These are phyloP conservation scores for Crepidodera aurea DNA, from an alignment of 2,888 invertebrate genomes.

Conservation along the genomic window DNA sequence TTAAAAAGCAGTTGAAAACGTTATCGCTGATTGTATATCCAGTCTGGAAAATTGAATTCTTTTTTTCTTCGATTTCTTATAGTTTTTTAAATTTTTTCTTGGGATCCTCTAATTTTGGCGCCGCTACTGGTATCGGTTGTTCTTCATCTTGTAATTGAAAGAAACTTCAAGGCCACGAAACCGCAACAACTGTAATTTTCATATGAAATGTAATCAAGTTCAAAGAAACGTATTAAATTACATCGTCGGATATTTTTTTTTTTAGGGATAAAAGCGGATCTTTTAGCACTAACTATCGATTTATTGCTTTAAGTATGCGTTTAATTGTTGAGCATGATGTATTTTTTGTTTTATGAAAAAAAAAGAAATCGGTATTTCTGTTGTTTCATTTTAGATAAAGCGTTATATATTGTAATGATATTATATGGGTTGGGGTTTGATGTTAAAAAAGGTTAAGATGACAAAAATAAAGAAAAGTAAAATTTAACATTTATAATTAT, in stretches of 20 bases:
- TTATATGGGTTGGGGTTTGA: too few relatives aligned
- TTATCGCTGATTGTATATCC: too few relatives aligned
- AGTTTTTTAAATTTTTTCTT: too few relatives aligned
- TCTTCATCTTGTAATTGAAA: conserved; percentile 7
- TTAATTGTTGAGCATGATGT: not conserved
- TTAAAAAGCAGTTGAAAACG: too few relatives aligned
- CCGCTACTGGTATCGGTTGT: not conserved
- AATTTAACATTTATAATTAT: too few relatives aligned
- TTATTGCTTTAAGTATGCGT: conserved; percentile 3
- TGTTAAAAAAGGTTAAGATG: too few relatives aligned
- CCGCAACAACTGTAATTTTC: conserved; percentile 46
- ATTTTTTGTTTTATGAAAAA: not conserved
- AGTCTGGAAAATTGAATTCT: too few relatives aligned
- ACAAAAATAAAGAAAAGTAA: too few relatives aligned
- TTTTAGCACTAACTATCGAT: conserved; percentile 6
- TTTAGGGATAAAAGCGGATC: conserved; percentile 7
- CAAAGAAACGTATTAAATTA: conserved; percentile 32
- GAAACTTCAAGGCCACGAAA: conserved; percentile 42
- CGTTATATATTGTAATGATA: too few relatives aligned
- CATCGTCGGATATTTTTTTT: not conserved
- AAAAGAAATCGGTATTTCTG: too few relatives aligned
- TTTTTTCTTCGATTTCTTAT: too few relatives aligned
- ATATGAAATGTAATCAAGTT: conserved; percentile 36
- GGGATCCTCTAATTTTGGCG: not conserved
- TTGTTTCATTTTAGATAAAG: too few relatives aligned